These are phyloP conservation scores for Ostrea denselamellosa DNA, from an alignment of 1,140 invertebrate genomes.

Conservation along the genomic window DNA sequence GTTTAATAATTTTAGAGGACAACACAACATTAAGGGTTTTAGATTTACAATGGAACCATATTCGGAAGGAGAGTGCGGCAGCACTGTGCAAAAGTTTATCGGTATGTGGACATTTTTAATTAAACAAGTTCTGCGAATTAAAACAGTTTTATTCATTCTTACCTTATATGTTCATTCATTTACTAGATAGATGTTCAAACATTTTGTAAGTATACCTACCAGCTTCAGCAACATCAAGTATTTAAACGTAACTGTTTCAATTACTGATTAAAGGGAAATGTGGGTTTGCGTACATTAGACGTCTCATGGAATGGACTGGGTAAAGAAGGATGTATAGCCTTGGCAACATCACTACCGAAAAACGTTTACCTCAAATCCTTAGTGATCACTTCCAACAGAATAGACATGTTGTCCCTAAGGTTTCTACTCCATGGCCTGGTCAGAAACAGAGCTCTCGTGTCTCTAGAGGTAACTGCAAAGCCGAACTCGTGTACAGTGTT, in stretches of 20 bases:
- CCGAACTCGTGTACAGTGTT: too few relatives aligned
- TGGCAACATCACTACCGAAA: slow-evolving; percentile 63
- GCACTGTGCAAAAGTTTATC: slow-evolving; percentile 58
- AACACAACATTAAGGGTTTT: slow-evolving; percentile 58
- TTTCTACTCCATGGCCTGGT: slow-evolving; percentile 67
- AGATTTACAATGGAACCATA: slow-evolving; percentile 67
- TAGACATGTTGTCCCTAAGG: slow-evolving; percentile 65
- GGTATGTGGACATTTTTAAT: slow-evolving; percentile 46
- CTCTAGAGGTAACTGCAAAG: slow-evolving; percentile 60
- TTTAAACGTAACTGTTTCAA: neutral
- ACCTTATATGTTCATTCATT: too few relatives aligned
- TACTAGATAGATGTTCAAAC: too few relatives aligned
- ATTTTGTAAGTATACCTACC: too few relatives aligned
- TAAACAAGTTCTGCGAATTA: neutral
- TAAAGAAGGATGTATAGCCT: slow-evolving; percentile 69
- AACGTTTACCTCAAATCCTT: slow-evolving; percentile 66
- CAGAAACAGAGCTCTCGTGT: slow-evolving; percentile 59
- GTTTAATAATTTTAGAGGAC: slow-evolving; percentile 11
- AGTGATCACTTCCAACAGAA: slow-evolving; percentile 71
- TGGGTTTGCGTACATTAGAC: slow-evolving; percentile 62
- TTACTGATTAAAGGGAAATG: slow-evolving; percentile 61
- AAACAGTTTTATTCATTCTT: neutral
- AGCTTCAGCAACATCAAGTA: too few relatives aligned
- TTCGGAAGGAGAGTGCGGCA: slow-evolving; percentile 62
- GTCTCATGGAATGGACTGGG: slow-evolving; percentile 76